Evolutionary conservation across 64 coral and sea anemone genomes (phyloP).

Genomic region (Pocillopora damicornis): DNA sequence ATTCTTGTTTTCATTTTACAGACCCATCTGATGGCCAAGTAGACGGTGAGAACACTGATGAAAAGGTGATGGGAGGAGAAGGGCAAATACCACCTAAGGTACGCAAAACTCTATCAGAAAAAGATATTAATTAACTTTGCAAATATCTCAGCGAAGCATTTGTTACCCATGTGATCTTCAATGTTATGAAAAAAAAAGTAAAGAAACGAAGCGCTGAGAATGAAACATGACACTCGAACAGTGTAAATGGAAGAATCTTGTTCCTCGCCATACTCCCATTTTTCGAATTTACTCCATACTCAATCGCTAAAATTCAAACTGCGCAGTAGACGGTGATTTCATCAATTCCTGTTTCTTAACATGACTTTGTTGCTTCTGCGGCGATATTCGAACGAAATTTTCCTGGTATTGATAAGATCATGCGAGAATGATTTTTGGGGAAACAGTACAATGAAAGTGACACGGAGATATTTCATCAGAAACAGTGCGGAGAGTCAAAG

Average conservation of each 20-base stretch:
- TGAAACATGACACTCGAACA: no score
- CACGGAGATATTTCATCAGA: no score
- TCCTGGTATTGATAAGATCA: not conserved
- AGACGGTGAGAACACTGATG: not conserved
- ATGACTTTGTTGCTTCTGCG: no score
- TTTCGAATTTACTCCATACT: no score
- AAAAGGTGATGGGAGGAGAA: not conserved
- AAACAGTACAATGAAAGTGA: not conserved
- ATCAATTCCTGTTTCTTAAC: no score
- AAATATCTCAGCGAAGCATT: not conserved
- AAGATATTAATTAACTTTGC: not conserved
- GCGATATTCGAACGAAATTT: no score
- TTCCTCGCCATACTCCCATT: no score
- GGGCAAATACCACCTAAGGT: slow-evolving; percentile 5
- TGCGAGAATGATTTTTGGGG: not conserved
- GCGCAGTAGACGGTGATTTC: no score
- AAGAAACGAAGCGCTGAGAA: no score
- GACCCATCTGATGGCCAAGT: not conserved
- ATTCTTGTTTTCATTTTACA: not conserved
- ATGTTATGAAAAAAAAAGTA: not conserved
- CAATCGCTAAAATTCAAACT: no score
- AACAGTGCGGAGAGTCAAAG: no score
- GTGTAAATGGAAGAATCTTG: no score
- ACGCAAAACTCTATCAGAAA: not conserved
- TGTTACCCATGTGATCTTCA: not conserved